A percentile compares a stretch with the other conserved stretches of the same genome.
phyloP scores from a whole-genome alignment of 2,797 vertebrate genomes.

The Manis crassicaudata region DNA sequence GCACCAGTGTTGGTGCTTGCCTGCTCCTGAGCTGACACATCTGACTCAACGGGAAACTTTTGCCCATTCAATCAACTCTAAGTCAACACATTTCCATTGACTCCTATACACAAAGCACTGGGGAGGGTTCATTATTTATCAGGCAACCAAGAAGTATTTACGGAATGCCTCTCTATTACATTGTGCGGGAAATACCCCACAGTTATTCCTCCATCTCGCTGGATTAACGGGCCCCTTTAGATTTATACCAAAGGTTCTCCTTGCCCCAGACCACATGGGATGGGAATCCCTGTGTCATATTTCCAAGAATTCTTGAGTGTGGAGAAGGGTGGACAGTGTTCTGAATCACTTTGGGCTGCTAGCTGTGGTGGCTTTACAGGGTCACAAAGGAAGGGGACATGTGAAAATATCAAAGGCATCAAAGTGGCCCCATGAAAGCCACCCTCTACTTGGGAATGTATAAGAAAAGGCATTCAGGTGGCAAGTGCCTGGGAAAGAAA shows the following conservation, averaged over 20 bases:
- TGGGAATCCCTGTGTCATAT: rapidly evolving
- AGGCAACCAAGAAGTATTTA: background rate
- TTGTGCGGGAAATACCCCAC: no score
- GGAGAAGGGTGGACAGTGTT: rapidly evolving
- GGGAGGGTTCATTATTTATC: background rate
- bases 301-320: background rate
- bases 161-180: rapidly evolving
- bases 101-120: background rate
- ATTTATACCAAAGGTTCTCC: background rate
- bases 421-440: background rate
- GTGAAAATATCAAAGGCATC: background rate
- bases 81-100: background rate
- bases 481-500: background rate
- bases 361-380: no score
- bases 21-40: no score
- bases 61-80: no score
- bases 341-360: rapidly evolving
- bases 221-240: no score
- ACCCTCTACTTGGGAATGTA: rapidly evolving
- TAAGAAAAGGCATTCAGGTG: rapidly evolving
- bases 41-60: rapidly evolving
- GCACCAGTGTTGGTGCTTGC: rapidly evolving
- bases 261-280: rapidly evolving
- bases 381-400: rapidly evolving
- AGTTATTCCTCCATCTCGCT: rapidly evolving